A percentile compares a stretch with the other conserved stretches of the same genome.
phyloP scores from a whole-genome alignment of 2,888 invertebrate genomes.

The Dolichopus griseipennis region DNA sequence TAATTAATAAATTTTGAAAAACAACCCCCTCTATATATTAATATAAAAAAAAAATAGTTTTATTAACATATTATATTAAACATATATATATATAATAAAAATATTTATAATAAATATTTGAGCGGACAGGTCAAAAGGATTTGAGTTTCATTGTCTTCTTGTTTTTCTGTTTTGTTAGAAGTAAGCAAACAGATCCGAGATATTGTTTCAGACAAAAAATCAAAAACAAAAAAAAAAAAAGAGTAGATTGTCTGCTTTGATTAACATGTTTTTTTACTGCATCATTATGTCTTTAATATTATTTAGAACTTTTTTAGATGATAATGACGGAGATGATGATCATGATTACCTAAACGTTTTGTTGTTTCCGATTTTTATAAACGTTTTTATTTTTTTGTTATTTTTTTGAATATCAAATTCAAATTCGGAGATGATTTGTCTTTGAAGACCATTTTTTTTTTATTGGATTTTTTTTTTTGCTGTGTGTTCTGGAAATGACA shows the following conservation, averaged over 20 bases:
- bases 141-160: not conserved
- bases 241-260: not conserved
- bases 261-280: not conserved
- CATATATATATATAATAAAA: no score
- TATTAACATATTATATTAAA: no score
- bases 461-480: not conserved
- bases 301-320: not conserved
- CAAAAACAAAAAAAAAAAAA: not conserved
- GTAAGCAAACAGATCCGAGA: not conserved
- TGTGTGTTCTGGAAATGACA: no score
- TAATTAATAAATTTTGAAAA: no score
- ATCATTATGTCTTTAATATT: not conserved
- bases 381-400: not conserved
- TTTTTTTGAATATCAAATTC: no score
- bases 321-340: not conserved
- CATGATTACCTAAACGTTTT: conserved; percentile 1
- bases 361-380: not conserved
- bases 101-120: not conserved
- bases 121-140: conserved; percentile 1
- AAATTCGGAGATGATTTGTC: not conserved
- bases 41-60: no score
- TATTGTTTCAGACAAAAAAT: not conserved
- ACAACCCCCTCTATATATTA: no score
- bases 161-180: not conserved
- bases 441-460: not conserved